These are phyloP conservation scores for human (Homo sapiens) DNA, from an alignment of 2,113 vertebrate species.

Conservation along the genomic window DNA sequence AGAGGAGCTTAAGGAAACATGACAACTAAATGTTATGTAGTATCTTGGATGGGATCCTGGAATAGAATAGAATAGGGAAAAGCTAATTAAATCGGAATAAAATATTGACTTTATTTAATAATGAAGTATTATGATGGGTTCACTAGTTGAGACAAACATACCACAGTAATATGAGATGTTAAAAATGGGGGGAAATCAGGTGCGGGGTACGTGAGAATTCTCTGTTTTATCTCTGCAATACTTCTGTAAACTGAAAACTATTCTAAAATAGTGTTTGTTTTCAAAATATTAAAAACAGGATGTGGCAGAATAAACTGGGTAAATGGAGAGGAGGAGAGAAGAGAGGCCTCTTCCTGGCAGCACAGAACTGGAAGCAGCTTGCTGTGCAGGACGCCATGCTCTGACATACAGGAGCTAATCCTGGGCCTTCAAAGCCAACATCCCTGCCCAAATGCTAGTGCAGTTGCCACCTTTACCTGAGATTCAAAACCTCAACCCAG, in stretches of 20 bases:
- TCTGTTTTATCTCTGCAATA: not conserved
- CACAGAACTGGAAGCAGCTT: not conserved
- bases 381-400: not conserved
- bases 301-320: not conserved
- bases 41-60: not conserved
- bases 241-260: not conserved
- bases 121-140: not conserved
- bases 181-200: not conserved
- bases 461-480: not conserved
- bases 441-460: not conserved
- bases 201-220: not conserved
- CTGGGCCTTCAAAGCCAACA: not conserved
- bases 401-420: not conserved
- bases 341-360: not conserved
- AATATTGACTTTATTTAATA: not conserved
- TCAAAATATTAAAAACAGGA: not conserved
- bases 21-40: not conserved
- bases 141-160: not conserved
- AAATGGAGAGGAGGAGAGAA: not conserved
- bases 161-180: not conserved
- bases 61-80: not conserved
- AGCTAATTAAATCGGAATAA: not conserved
- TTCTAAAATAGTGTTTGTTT: not conserved
- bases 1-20: not conserved
- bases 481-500: conserved; percentile 36